Evolutionary conservation across 2,113 vertebrate species (phyloP).

Genomic region (Dendropsophus ebraccatus): DNA sequence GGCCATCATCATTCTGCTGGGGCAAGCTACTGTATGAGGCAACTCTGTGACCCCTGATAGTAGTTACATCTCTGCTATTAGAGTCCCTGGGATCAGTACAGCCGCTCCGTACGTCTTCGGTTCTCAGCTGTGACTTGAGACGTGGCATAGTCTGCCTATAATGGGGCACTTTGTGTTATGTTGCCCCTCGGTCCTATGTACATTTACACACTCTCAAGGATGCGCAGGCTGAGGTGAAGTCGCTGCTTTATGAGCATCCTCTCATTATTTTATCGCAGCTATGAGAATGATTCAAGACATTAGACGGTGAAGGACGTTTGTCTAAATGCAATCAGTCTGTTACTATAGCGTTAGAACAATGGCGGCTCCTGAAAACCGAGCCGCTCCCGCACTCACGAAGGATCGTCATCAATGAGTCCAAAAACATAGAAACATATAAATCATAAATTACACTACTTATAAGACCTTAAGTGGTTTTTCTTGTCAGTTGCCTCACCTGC

Average conservation of each 20-base stretch:
- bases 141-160: background rate
- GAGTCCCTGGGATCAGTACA: no score
- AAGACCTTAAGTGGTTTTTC: no score
- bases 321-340: background rate
- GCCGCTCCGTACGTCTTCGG: no score
- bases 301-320: slow-evolving; percentile 1
- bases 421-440: background rate
- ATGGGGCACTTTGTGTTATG: background rate
- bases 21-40: no score
- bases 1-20: no score
- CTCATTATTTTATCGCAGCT: background rate
- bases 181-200: background rate
- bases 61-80: no score
- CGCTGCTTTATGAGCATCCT: background rate
- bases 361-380: background rate
- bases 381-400: background rate
- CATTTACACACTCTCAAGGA: background rate
- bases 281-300: background rate
- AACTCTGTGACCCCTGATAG: no score
- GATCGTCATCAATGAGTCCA: background rate
- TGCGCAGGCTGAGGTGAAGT: background rate
- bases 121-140: no score
- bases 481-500: no score
- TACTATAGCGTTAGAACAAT: slow-evolving; percentile 11
- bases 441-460: no score